A percentile compares a stretch with the other conserved stretches of the same genome.
Evolutionary conservation across 1,140 invertebrate species (phyloP).

Genomic region (Carcinoscorpius rotundicauda): DNA sequence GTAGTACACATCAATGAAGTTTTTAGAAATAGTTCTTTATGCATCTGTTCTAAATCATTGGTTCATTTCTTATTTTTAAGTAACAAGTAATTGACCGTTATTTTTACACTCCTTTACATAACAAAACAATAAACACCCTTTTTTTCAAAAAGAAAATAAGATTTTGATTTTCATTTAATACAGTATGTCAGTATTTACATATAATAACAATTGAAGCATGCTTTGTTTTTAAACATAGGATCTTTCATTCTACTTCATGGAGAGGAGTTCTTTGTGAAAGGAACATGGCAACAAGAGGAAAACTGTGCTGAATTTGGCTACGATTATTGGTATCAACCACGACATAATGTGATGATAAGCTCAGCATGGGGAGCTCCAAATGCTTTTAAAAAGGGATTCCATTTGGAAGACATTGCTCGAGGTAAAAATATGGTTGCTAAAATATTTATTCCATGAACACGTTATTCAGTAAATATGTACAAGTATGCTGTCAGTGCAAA

Average conservation of each 20-base stretch:
- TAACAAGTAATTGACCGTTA: too few species aligned
- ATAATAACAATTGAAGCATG: background rate
- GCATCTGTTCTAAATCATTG: background rate
- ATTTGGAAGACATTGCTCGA: slow-evolving; percentile 42
- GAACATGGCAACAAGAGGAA: slow-evolving; percentile 15
- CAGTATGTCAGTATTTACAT: slow-evolving; percentile 4
- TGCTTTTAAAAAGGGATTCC: slow-evolving; percentile 64
- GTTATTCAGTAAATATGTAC: too few species aligned
- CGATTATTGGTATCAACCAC: slow-evolving; percentile 92
- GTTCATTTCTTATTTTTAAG: background rate
- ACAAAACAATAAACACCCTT: too few species aligned
- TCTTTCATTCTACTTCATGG: slow-evolving; percentile 84
- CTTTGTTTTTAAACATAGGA: slow-evolving; percentile 36
- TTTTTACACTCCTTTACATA: too few species aligned
- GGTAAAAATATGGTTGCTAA: slow-evolving; percentile 27
- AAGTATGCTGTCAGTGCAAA: too few species aligned
- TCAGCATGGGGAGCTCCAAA: slow-evolving; percentile 86
- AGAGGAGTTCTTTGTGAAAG: slow-evolving; percentile 55
- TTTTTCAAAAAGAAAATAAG: too few species aligned
- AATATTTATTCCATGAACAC: background rate
- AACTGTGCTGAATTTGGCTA: slow-evolving; percentile 38
- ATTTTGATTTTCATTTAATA: too few species aligned
- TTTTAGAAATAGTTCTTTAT: background rate
- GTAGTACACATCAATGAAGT: too few species aligned
- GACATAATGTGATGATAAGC: slow-evolving; percentile 77